These are phyloP conservation scores for Nannoperca obscura DNA, from an alignment of 2,797 vertebrate genomes.

Conservation along the genomic window DNA sequence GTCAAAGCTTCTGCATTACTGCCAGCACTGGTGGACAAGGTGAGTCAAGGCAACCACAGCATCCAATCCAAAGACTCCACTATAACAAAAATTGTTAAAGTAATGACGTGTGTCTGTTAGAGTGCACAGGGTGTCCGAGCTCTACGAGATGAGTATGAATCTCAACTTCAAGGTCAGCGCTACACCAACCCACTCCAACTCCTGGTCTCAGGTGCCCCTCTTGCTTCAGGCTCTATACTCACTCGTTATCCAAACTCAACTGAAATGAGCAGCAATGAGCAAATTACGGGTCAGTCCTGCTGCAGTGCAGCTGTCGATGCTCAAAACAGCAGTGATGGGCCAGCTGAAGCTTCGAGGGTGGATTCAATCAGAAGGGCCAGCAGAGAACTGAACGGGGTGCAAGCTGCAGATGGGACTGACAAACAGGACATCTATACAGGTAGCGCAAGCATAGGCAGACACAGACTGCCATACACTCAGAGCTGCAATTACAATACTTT, in stretches of 20 bases:
- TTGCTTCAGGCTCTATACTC: conserved; percentile 17
- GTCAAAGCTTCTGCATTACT: conserved; percentile 67
- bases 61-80: neutral
- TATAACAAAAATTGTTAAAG: neutral
- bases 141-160: conserved; percentile 66
- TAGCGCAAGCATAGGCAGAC: conserved; percentile 49
- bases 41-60: conserved; percentile 48
- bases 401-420: conserved; percentile 24
- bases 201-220: conserved; percentile 52
- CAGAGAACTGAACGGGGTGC: conserved; percentile 15
- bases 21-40: conserved; percentile 63
- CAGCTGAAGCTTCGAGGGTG: neutral
- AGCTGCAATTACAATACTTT: conserved; percentile 15
- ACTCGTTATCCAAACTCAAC: conserved; percentile 2
- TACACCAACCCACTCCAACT: conserved; percentile 69
- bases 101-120: conserved; percentile 58
- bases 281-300: conserved; percentile 17
- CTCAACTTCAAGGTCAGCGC: conserved; percentile 52
- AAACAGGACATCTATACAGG: conserved; percentile 78
- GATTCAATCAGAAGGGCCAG: conserved; percentile 11
- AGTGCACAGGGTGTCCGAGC: conserved; percentile 44
- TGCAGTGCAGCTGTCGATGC: neutral
- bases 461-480: neutral
- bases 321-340: conserved; percentile 20
- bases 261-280: conserved; percentile 29